Base-by-base conservation (phyloP, 2,888 invertebrate species). In the Drosophila falleni region DNA sequence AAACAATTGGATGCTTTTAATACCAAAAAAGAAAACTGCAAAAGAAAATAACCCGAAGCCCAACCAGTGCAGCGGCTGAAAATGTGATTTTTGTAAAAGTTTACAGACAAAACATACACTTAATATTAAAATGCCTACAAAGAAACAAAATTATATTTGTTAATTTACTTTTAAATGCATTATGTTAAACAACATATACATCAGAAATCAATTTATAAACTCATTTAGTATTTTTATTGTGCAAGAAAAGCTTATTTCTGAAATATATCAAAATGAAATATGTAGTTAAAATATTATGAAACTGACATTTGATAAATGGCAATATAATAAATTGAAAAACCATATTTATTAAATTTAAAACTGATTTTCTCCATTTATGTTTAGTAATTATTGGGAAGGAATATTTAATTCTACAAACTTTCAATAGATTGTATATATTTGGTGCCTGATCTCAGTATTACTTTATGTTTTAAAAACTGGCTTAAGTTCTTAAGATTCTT, bases 61-160 rank as follows among this genome's bases (percentile, higher is more conserved):
- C 41, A 58, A 47, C 33, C 44, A 39, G 33, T 51, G 63, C 54
- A 35, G 62, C 44, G 15, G 46, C 50, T 60, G 53, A 54, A 60
- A 56, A 74, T 84, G 87, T 89, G 89, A 84, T 84, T 83, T 37
- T 89, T 76, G 61, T 68, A 70, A 55, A 11, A 61, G 49, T 69
- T 87, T 81, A 70, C 65, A 74, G 13, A 68, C 37, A 47, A 72
- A 63, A 66, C 46, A 60, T 42, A 55, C 37, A 67, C 10, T 44
- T 59, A 61, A 35, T 65, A 62, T 59, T 39, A 60, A 67, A 60
- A 59, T 37, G 26, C 23, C 42, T 23, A 49, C 15, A 6, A 29
- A 10, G 35, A 41, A 46, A 58, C 58, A 58, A 56, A 58, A 16
- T 26, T 37, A 5, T 29, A 15, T 54, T 46, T 62, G 53, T 62